Percentiles rank a stretch among this genome's conserved stretches.
These are phyloP conservation scores for Harpegnathos saltator DNA, from an alignment of 1,140 invertebrate genomes.

Conservation along the genomic window DNA sequence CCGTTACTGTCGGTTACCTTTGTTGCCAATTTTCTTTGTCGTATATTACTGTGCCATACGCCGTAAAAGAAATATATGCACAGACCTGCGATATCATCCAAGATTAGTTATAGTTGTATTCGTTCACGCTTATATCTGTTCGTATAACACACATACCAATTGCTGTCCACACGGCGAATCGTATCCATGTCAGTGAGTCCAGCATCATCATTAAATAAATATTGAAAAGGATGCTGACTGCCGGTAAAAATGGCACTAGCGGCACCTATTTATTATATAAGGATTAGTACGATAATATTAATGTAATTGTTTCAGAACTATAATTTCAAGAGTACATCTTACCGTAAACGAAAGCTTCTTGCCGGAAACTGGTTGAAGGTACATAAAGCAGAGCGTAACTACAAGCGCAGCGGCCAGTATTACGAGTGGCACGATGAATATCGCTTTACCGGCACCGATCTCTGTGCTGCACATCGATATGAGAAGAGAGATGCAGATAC, in stretches of 20 bases:
- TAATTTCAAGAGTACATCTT: slow-evolving; percentile 1
- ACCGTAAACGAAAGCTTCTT: slow-evolving; percentile 81
- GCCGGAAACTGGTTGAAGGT: slow-evolving; percentile 87
- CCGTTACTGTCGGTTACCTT: neutral
- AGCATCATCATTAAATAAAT: slow-evolving; percentile 90
- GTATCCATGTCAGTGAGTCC: slow-evolving; percentile 88
- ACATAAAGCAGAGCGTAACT: slow-evolving; percentile 86
- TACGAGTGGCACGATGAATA: slow-evolving; percentile 79
- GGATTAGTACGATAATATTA: neutral
- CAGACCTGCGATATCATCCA: slow-evolving; percentile 65
- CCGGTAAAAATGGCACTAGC: slow-evolving; percentile 89
- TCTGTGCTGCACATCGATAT: slow-evolving; percentile 83
- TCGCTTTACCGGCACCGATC: slow-evolving; percentile 80
- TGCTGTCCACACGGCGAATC: slow-evolving; percentile 88
- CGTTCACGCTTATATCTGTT: neutral
- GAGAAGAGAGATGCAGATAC: slow-evolving; percentile 84
- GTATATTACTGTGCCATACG: slow-evolving; percentile 73
- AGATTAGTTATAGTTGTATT: neutral
- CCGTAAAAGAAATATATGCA: slow-evolving; percentile 78
- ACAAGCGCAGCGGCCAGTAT: slow-evolving; percentile 83
- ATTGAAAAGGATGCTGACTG: slow-evolving; percentile 89
- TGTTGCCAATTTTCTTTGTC: neutral
- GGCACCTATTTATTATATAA: slow-evolving; percentile 86
- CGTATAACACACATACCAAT: slow-evolving; percentile 66
- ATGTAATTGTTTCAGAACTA: neutral